These are phyloP conservation scores for Lepidocolaptes lacrymiger DNA, from an alignment of 2,797 vertebrate genomes.

Conservation along the genomic window DNA sequence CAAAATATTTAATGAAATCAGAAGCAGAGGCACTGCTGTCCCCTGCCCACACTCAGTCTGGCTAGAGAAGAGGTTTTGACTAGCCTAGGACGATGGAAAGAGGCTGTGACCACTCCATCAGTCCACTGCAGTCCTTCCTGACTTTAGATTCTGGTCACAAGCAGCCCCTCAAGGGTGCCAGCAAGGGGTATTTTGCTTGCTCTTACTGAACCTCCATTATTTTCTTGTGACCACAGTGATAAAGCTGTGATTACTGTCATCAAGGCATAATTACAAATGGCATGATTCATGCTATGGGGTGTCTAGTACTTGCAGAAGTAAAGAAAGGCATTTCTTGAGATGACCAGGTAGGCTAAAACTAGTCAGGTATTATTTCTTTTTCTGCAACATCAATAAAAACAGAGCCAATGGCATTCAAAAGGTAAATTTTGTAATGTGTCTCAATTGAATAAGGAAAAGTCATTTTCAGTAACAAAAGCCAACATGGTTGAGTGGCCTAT, in stretches of 20 bases:
- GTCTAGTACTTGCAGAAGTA: constrained; percentile 6
- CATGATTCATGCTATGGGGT: background rate
- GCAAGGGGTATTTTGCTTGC: constrained; percentile 22
- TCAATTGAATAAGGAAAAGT: background rate
- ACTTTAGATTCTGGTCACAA: constrained; percentile 57
- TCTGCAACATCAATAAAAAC: background rate
- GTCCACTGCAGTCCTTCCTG: background rate
- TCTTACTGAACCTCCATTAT: constrained; percentile 47
- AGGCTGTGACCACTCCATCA: background rate
- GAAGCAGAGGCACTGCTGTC: background rate
- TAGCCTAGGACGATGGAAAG: background rate
- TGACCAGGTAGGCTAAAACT: background rate
- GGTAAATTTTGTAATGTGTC: background rate
- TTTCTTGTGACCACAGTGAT: constrained; percentile 59
- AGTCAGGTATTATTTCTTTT: background rate
- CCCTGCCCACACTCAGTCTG: background rate
- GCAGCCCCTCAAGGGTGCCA: constrained; percentile 8
- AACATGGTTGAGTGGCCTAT: background rate
- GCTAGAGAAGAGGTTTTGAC: background rate
- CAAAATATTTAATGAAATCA: background rate
- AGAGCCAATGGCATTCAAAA: background rate
- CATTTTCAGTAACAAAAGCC: background rate
- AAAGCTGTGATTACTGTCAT: constrained; percentile 61
- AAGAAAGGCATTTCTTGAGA: background rate
- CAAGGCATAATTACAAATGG: constrained; percentile 33